Conservation (phyloP, 2,797 vertebrate genomes). For the Odontamblyopus lacepedii region DNA sequence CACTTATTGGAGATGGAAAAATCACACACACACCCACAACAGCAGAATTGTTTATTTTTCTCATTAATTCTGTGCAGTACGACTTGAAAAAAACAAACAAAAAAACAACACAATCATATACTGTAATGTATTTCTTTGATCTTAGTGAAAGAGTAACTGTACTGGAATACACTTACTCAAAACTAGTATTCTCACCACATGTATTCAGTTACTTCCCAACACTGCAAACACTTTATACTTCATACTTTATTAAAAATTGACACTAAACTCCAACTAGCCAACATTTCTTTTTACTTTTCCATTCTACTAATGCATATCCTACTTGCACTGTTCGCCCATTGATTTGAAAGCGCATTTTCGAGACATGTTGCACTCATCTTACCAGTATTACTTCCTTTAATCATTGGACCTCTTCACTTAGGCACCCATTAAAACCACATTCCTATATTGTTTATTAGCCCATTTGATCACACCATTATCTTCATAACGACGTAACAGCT, state of each 20-base stretch:
- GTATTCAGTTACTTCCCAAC: too few species aligned
- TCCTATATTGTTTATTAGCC: constrained; percentile 46
- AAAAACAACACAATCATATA: too few species aligned
- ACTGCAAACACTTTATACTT: neutral
- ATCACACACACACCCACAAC: too few species aligned
- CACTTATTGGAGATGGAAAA: too few species aligned
- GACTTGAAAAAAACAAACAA: too few species aligned
- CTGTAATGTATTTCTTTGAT: too few species aligned
- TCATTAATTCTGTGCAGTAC: too few species aligned
- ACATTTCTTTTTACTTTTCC: constrained; percentile 3
- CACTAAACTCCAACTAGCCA: neutral
- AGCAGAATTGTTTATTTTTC: too few species aligned
- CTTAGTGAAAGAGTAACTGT: too few species aligned
- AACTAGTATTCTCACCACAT: too few species aligned
- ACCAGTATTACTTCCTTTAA: constrained; percentile 30
- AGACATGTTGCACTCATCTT: constrained; percentile 30
- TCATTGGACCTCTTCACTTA: constrained; percentile 31
- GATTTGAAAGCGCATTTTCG: constrained; percentile 24
- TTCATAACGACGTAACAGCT: constrained; percentile 37
- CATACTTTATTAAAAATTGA: neutral
- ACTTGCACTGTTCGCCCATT: constrained; percentile 16
- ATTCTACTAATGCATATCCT: constrained; percentile 13
- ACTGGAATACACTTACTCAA: too few species aligned
- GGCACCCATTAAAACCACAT: constrained; percentile 42
- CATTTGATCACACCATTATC: constrained; percentile 48